Evolutionary conservation across 2,888 invertebrate genomes (phyloP).

Genomic region (Drosophila aldrichi): DNA sequence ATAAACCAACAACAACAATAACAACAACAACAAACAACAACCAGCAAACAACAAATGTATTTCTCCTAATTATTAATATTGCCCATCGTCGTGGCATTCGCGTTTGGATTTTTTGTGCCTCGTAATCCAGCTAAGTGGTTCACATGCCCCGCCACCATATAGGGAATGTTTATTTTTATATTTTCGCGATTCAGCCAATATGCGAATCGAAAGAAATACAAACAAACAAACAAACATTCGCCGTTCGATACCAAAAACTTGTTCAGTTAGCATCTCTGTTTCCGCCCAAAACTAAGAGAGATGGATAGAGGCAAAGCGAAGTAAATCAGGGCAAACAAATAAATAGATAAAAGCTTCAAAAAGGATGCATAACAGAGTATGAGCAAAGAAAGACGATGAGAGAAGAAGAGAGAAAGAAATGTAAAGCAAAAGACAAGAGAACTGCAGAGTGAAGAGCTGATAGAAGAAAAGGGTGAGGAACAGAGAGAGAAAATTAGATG

Average conservation of each 20-base stretch:
- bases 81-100: constrained; percentile 26
- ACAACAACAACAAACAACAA: constrained; percentile 3
- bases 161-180: constrained; percentile 6
- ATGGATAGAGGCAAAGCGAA: neutral
- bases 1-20: constrained; percentile 29
- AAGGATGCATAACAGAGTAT: neutral
- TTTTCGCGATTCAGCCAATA: constrained; percentile 38
- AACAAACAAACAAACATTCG: constrained; percentile 26
- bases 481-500: neutral
- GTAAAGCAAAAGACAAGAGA: neutral
- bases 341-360: constrained; percentile 3
- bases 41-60: constrained; percentile 14
- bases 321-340: neutral
- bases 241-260: constrained; percentile 24
- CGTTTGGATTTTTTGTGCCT: constrained; percentile 39
- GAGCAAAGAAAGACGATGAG: neutral
- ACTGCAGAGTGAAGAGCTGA: neutral
- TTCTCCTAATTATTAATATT: constrained; percentile 61
- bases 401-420: neutral
- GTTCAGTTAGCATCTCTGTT: constrained; percentile 40
- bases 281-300: constrained; percentile 10
- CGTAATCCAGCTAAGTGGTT: constrained; percentile 50
- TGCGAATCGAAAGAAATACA: constrained; percentile 22
- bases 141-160: constrained; percentile 6
- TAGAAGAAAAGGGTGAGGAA: neutral